Evolutionary conservation across 2,113 vertebrate genomes (phyloP).

Genomic region (Periophthalmus modestus): DNA sequence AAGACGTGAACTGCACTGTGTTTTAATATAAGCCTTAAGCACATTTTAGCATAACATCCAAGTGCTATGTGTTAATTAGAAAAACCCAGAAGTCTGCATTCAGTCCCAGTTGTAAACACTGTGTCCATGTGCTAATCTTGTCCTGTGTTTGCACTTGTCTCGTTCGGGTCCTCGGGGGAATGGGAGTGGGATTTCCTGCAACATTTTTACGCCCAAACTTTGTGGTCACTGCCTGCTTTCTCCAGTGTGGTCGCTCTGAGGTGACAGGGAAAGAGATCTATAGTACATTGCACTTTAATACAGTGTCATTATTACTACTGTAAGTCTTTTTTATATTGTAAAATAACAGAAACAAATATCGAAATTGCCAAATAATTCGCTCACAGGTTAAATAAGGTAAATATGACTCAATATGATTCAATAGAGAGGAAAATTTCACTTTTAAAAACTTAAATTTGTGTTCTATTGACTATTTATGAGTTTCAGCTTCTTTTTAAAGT

Average conservation of each 20-base stretch:
- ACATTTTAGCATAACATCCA: neutral
- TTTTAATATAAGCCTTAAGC: neutral
- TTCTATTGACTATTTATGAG: too few species aligned
- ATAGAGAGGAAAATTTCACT: too few species aligned
- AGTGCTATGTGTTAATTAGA: neutral
- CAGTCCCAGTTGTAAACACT: neutral
- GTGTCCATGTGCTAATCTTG: constrained; percentile 3
- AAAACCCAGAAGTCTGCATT: neutral
- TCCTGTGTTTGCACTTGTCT: constrained; percentile 25
- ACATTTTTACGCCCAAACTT: constrained; percentile 67
- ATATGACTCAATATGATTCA: too few species aligned
- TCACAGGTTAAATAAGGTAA: neutral
- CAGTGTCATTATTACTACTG: neutral
- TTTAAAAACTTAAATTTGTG: too few species aligned
- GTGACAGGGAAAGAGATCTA: constrained; percentile 22
- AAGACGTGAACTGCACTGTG: neutral
- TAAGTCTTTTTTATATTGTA: neutral
- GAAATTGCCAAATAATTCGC: neutral
- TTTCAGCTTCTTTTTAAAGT: too few species aligned
- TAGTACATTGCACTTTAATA: constrained; percentile 6
- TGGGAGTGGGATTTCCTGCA: constrained; percentile 77
- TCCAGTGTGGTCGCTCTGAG: constrained; percentile 29
- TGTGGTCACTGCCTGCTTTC: constrained; percentile 59
- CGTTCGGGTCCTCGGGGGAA: constrained; percentile 67
- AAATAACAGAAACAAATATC: neutral